Evolutionary conservation across 2,888 invertebrate species (phyloP).

Genomic region (Lochmaea capreae): DNA sequence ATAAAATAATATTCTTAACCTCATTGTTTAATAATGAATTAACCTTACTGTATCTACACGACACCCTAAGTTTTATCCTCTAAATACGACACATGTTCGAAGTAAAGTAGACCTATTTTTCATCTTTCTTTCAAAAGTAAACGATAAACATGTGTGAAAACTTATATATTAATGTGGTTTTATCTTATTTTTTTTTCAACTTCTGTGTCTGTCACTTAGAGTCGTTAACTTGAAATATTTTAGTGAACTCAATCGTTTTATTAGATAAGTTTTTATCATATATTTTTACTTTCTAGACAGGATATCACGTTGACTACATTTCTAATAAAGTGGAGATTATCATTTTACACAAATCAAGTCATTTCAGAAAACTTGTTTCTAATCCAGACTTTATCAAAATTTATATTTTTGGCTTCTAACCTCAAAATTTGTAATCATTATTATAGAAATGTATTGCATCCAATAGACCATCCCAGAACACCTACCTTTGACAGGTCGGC

Average conservation of each 20-base stretch:
- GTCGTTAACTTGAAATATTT: slow-evolving; percentile 14
- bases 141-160: slow-evolving; percentile 35
- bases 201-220: neutral
- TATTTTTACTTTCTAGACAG: no score
- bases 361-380: no score
- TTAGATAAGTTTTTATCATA: neutral
- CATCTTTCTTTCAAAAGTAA: slow-evolving; percentile 25
- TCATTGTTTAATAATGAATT: neutral
- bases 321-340: no score
- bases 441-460: no score
- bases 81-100: slow-evolving; percentile 16
- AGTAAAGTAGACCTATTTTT: slow-evolving; percentile 18
- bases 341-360: no score
- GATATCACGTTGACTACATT: no score
- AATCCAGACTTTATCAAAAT: no score
- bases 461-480: no score
- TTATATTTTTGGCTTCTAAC: no score
- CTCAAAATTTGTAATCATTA: no score
- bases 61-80: neutral
- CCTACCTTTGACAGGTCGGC: no score
- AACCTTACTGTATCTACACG: neutral
- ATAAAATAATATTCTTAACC: neutral
- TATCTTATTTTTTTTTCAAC: slow-evolving; percentile 7
- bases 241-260: neutral
- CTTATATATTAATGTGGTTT: slow-evolving; percentile 11